Evolutionary conservation across 2,797 vertebrate species (phyloP).

Genomic region (Falco naumanni): DNA sequence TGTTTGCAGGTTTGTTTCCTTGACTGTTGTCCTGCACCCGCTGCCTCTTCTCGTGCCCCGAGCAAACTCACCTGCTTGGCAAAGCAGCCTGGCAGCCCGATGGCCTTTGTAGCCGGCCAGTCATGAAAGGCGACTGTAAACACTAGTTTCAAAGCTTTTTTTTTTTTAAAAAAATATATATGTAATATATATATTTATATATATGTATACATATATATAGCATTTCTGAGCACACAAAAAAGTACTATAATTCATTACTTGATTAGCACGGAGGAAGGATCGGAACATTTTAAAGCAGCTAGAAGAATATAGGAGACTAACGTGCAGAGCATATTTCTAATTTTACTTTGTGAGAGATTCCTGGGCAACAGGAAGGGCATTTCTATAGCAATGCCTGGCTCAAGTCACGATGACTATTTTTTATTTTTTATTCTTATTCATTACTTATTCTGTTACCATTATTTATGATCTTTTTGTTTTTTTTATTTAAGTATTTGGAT

Average conservation of each 20-base stretch:
- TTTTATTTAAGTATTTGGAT: conserved; percentile 60
- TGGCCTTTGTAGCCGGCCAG: background rate
- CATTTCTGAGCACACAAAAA: conserved; percentile 64
- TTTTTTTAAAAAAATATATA: background rate
- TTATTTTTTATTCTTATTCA: conserved; percentile 25
- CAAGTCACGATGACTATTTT: background rate
- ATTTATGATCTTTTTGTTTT: conserved; percentile 37
- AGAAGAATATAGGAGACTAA: background rate
- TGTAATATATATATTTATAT: conserved; percentile 43
- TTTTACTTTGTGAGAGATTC: background rate
- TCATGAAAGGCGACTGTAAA: conserved; percentile 27
- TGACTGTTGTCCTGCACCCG: conserved; percentile 54
- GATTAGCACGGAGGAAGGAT: conserved; percentile 18
- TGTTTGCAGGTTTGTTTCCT: conserved; percentile 49
- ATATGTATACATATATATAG: conserved; percentile 33
- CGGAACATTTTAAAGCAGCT: conserved; percentile 14
- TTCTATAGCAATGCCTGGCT: conserved; percentile 3
- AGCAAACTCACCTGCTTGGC: conserved; percentile 30
- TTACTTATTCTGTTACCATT: conserved; percentile 51
- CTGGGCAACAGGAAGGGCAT: conserved; percentile 35
- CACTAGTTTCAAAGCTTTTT: conserved; percentile 58
- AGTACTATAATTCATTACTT: conserved; percentile 31
- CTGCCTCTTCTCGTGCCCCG: conserved; percentile 73
- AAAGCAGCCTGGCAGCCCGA: background rate
- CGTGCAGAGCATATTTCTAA: background rate